Evolutionary conservation across 2,113 vertebrate species (phyloP).

Genomic region (Atractosteus spatula): DNA sequence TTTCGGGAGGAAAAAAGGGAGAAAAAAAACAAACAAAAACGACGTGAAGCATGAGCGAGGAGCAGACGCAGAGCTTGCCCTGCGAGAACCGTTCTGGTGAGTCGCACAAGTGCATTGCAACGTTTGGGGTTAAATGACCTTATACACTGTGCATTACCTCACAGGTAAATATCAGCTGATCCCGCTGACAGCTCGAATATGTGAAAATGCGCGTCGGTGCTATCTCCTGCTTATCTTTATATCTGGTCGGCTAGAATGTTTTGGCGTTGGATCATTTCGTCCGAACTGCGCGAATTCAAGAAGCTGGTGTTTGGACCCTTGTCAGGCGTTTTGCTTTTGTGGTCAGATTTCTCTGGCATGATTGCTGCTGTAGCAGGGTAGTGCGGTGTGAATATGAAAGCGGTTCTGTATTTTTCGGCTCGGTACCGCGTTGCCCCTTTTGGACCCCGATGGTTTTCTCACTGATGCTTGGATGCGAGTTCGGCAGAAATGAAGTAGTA

Average conservation of each 20-base stretch:
- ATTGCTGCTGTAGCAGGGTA: constrained; percentile 49
- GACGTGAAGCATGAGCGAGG: constrained; percentile 49
- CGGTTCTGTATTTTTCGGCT: neutral
- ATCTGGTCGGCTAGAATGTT: neutral
- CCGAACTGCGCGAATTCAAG: neutral
- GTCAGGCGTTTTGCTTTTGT: constrained; percentile 32
- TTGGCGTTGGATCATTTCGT: neutral
- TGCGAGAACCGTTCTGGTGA: constrained; percentile 59
- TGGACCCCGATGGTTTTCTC: constrained; percentile 28
- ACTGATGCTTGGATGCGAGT: constrained; percentile 23
- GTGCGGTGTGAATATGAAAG: constrained; percentile 34
- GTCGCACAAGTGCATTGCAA: constrained; percentile 62
- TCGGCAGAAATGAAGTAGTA: constrained; percentile 47
- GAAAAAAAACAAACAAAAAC: neutral
- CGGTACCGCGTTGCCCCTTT: constrained; percentile 45
- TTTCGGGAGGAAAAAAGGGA: constrained; percentile 11
- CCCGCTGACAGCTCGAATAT: constrained; percentile 12
- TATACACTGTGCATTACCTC: constrained; percentile 60
- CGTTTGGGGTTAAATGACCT: constrained; percentile 58
- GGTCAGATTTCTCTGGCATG: constrained; percentile 42
- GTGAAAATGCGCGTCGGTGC: neutral
- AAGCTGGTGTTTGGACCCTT: constrained; percentile 5
- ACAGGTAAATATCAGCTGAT: constrained; percentile 51
- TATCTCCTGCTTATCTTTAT: neutral
- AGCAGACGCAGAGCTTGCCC: constrained; percentile 47